Conservation (phyloP, 2,797 vertebrate species). For the Sternotherus odoratus region DNA sequence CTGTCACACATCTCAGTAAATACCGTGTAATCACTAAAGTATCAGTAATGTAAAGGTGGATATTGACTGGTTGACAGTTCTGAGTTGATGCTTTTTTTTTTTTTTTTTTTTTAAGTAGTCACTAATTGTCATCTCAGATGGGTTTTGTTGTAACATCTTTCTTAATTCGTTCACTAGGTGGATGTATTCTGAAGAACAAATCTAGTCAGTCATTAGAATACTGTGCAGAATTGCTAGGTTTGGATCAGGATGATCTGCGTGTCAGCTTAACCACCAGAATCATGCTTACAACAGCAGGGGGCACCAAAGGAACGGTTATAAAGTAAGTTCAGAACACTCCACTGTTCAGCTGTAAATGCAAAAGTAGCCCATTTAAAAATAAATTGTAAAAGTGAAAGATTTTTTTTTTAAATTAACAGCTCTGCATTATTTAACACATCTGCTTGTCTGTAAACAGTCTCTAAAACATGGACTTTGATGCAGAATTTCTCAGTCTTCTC, state of each 20-base stretch:
- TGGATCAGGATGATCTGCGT: constrained; percentile 91
- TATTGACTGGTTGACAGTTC: background rate
- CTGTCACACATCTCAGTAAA: background rate
- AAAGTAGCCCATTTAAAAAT: background rate
- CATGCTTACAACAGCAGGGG: constrained; percentile 97
- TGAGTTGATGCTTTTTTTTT: background rate
- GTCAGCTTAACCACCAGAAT: constrained; percentile 93
- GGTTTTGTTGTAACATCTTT: background rate
- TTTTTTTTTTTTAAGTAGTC: background rate
- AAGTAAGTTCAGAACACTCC: constrained; percentile 85
- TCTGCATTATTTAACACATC: background rate
- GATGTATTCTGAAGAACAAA: constrained; percentile 90
- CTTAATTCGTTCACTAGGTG: constrained; percentile 82
- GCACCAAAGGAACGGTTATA: constrained; percentile 95
- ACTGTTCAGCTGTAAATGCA: background rate
- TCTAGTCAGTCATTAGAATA: constrained; percentile 86
- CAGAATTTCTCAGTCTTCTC: background rate
- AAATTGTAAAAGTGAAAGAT: background rate
- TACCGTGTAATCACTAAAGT: background rate
- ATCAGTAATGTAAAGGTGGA: background rate
- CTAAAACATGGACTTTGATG: background rate
- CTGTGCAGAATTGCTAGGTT: constrained; percentile 92
- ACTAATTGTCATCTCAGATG: background rate
- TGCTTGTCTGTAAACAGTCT: background rate
- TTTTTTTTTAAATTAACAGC: background rate